Percentiles rank a stretch among this genome's conserved stretches.
These are phyloP conservation scores for Catharus bicknelli DNA, from an alignment of 2,113 vertebrate genomes.

Conservation along the genomic window DNA sequence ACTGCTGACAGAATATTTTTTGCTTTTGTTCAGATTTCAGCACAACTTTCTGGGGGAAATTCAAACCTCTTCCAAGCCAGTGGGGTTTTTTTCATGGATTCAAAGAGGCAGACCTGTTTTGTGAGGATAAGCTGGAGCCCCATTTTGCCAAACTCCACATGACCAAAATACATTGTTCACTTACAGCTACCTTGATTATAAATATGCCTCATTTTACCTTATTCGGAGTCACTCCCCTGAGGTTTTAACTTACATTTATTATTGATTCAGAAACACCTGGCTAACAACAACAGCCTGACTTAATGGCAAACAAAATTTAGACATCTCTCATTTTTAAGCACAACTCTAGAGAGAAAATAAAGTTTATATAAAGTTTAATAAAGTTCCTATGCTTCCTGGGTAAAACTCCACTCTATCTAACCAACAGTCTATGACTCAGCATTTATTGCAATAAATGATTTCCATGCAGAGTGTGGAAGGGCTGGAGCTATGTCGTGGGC, in stretches of 20 bases:
- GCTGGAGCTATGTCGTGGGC: neutral
- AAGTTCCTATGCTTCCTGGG: neutral
- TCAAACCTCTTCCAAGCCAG: conserved; percentile 29
- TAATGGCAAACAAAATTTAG: neutral
- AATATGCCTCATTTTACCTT: conserved; percentile 27
- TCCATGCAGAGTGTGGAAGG: neutral
- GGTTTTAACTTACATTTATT: conserved; percentile 41
- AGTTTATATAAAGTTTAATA: neutral
- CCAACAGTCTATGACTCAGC: neutral
- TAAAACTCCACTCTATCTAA: neutral
- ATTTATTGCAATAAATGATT: neutral
- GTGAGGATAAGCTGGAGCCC: conserved; percentile 27
- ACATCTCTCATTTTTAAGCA: neutral
- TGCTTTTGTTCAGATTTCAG: conserved; percentile 48
- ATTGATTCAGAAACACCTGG: conserved; percentile 18
- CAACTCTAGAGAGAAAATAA: neutral
- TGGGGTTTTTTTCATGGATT: conserved; percentile 39
- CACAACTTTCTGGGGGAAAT: conserved; percentile 35
- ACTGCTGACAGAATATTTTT: neutral
- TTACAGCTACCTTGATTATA: conserved; percentile 31
- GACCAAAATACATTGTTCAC: conserved; percentile 40
- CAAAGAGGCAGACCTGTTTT: conserved; percentile 37
- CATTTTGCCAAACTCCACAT: conserved; percentile 31
- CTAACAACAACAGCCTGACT: neutral
- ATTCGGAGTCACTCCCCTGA: neutral